Conservation (phyloP, 2,113 vertebrate genomes). For the Meriones unguiculatus region DNA sequence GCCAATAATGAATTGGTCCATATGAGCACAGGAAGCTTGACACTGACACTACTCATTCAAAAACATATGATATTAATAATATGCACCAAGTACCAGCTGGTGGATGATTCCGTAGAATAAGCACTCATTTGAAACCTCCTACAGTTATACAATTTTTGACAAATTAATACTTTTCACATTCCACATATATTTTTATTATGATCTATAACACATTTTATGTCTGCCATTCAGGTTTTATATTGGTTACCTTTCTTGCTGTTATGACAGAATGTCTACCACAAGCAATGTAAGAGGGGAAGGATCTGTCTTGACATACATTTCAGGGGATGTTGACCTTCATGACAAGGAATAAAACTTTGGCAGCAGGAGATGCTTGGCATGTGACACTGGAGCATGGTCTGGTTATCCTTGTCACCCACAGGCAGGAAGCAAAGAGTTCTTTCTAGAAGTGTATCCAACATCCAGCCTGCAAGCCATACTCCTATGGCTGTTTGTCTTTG, state of each 20-base stretch:
- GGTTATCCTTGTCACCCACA: not conserved
- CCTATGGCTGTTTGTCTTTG: not conserved
- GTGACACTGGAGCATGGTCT: not conserved
- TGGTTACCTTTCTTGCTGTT: not conserved
- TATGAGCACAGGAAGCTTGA: not conserved
- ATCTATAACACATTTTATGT: constrained; percentile 8
- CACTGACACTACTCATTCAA: not conserved
- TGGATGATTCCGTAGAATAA: not conserved
- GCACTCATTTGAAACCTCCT: not conserved
- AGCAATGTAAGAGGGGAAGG: not conserved
- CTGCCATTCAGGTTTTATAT: not conserved
- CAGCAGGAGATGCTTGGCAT: not conserved
- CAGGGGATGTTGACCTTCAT: not conserved
- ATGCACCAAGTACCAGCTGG: not conserved
- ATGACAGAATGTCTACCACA: not conserved
- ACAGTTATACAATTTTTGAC: not conserved
- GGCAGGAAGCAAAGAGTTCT: not conserved
- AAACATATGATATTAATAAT: not conserved
- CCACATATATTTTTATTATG: not conserved
- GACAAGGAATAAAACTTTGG: not conserved
- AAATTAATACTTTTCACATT: not conserved
- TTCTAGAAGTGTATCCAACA: not conserved
- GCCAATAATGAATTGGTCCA: not conserved
- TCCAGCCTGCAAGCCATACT: not conserved
- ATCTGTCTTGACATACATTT: not conserved